phyloP scores from a whole-genome alignment of 2,113 vertebrate species.

The Oncorhynchus kisutch region DNA sequence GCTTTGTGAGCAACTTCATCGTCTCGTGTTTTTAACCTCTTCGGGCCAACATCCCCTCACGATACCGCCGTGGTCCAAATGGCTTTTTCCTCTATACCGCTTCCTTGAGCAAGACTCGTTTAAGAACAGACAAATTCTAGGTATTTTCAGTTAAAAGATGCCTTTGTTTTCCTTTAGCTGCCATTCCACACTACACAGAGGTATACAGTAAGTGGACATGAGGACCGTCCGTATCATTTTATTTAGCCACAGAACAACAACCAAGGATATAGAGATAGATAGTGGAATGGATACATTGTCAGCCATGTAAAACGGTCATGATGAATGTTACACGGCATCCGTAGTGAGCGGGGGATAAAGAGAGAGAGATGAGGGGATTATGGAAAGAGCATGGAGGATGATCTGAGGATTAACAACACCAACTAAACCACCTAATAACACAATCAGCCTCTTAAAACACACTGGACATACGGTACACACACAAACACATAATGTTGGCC shows the following conservation, averaged over 20 bases:
- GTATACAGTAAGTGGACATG: too few species aligned
- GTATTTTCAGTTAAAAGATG: too few species aligned
- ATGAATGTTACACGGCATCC: constrained; percentile 5
- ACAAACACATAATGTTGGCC: background rate
- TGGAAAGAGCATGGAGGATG: constrained; percentile 62
- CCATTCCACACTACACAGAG: too few species aligned
- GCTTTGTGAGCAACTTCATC: background rate
- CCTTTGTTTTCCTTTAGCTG: too few species aligned
- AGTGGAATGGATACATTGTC: background rate
- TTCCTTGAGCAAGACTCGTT: too few species aligned
- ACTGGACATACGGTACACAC: constrained; percentile 20
- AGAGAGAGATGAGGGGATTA: constrained; percentile 70
- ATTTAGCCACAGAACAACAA: background rate
- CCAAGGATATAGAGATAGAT: background rate
- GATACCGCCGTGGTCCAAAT: too few species aligned
- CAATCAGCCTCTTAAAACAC: constrained; percentile 59
- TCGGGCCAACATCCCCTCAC: too few species aligned
- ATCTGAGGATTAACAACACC: constrained; percentile 73
- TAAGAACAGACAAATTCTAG: too few species aligned
- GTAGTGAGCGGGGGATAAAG: constrained; percentile 18
- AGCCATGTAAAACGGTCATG: too few species aligned
- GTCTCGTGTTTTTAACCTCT: background rate
- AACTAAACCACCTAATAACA: constrained; percentile 72
- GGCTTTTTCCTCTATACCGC: too few species aligned
- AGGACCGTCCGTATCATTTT: too few species aligned